Conservation (phyloP, 2,888 invertebrate species). For the Yponomeuta cagnagella region DNA sequence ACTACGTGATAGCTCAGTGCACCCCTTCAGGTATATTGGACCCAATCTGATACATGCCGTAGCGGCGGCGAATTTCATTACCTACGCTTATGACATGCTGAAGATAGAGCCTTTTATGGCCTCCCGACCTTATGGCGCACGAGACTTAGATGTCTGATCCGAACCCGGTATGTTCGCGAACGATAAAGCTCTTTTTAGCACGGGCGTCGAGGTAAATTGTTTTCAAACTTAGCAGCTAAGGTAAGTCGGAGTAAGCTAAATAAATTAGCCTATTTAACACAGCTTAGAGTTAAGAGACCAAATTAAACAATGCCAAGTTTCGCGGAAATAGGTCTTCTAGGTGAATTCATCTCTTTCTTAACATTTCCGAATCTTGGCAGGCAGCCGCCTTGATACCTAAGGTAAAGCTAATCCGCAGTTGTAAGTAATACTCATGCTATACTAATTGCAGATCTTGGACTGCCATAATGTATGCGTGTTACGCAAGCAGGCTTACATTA, state of each 20-base stretch:
- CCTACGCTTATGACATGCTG: conserved; percentile 50
- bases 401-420: too few relatives aligned
- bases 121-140: not conserved
- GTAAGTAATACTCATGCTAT: too few relatives aligned
- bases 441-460: too few relatives aligned
- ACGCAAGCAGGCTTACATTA: too few relatives aligned
- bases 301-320: not conserved
- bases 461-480: too few relatives aligned
- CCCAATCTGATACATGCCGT: conserved; percentile 67
- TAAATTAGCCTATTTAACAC: conserved; percentile 1
- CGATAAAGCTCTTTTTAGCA: not conserved
- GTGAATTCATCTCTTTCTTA: not conserved
- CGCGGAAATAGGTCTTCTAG: not conserved
- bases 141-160: not conserved
- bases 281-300: not conserved
- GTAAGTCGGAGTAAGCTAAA: not conserved
- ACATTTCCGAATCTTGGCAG: not conserved
- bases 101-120: not conserved
- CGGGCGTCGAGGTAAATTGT: not conserved
- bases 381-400: not conserved
- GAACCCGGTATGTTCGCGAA: not conserved
- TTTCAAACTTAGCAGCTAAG: not conserved
- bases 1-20: conserved; percentile 42
- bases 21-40: conserved; percentile 62
- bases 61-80: conserved; percentile 64